A percentile compares a stretch with the other conserved stretches of the same genome.
Conservation (phyloP, 2,797 vertebrate genomes). For the Argyrosomus regius region DNA sequence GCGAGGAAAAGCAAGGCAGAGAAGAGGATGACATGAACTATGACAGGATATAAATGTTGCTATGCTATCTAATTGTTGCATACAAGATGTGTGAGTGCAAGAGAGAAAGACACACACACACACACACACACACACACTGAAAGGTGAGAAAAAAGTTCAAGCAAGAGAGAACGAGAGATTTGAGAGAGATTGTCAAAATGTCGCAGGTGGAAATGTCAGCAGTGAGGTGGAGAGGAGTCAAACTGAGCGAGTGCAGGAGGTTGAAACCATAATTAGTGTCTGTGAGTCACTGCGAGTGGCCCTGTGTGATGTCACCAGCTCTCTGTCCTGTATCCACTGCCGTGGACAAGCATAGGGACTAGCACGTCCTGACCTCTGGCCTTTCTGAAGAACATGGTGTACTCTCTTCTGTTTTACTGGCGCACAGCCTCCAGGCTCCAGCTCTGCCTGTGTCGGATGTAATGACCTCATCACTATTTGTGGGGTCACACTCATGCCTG, state of each 20-base stretch:
- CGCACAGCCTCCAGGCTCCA: slow-evolving; percentile 45
- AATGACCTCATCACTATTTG: slow-evolving; percentile 67
- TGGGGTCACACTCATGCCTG: slow-evolving; percentile 59
- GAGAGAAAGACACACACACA: neutral
- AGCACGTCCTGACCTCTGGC: slow-evolving; percentile 65
- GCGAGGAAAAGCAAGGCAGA: neutral
- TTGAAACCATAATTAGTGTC: slow-evolving; percentile 78
- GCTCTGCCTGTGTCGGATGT: slow-evolving; percentile 32
- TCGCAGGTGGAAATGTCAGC: slow-evolving; percentile 77
- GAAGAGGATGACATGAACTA: neutral
- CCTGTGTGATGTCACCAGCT: slow-evolving; percentile 72
- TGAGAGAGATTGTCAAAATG: slow-evolving; percentile 78
- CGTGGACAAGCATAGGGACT: slow-evolving; percentile 59
- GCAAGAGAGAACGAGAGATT: slow-evolving; percentile 60
- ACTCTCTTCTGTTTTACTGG: slow-evolving; percentile 59
- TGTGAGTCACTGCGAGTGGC: slow-evolving; percentile 61
- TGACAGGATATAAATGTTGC: slow-evolving; percentile 14
- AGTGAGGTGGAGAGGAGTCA: slow-evolving; percentile 77
- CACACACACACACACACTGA: neutral
- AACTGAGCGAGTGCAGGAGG: slow-evolving; percentile 66
- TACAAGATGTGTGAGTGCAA: slow-evolving; percentile 1
- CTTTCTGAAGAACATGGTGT: slow-evolving; percentile 69
- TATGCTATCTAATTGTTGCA: slow-evolving; percentile 4
- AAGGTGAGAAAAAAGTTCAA: slow-evolving; percentile 61
- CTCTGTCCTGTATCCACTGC: slow-evolving; percentile 49